Evolutionary conservation across 1,140 invertebrate species (phyloP).

Genomic region (Neotoxoptera formosana): DNA sequence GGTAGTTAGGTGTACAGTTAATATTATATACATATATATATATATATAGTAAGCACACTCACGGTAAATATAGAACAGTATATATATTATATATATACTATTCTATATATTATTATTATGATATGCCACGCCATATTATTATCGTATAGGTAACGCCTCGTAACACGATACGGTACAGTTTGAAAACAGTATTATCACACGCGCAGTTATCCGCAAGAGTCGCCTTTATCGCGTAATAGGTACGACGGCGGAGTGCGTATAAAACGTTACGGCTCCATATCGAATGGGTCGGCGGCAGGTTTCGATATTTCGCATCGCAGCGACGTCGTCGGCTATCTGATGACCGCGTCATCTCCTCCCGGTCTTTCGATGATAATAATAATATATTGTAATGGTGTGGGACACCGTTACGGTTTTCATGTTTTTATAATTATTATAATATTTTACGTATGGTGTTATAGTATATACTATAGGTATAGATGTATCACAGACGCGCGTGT

Average conservation of each 20-base stretch:
- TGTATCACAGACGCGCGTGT: too few relatives aligned
- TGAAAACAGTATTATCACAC: neutral
- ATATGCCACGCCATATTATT: too few relatives aligned
- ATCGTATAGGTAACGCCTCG: too few relatives aligned
- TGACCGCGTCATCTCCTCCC: neutral
- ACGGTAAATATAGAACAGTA: too few relatives aligned
- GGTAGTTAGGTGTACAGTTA: too few relatives aligned
- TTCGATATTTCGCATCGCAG: neutral
- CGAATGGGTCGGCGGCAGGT: neutral
- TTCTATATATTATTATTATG: neutral
- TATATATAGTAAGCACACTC: neutral
- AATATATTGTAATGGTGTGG: too few relatives aligned
- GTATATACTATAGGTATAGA: too few relatives aligned
- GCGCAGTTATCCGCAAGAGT: neutral
- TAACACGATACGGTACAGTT: neutral
- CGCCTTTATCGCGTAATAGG: too few relatives aligned
- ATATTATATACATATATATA: neutral
- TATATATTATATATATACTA: neutral
- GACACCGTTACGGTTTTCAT: too few relatives aligned
- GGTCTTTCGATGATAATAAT: too few relatives aligned
- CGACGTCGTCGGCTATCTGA: neutral
- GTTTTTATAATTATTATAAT: too few relatives aligned
- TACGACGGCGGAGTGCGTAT: neutral
- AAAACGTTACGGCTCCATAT: neutral
- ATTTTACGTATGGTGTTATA: too few relatives aligned